These are phyloP conservation scores for Hydrochoerus hydrochaeris DNA, from an alignment of 2,113 vertebrate genomes.

Conservation along the genomic window DNA sequence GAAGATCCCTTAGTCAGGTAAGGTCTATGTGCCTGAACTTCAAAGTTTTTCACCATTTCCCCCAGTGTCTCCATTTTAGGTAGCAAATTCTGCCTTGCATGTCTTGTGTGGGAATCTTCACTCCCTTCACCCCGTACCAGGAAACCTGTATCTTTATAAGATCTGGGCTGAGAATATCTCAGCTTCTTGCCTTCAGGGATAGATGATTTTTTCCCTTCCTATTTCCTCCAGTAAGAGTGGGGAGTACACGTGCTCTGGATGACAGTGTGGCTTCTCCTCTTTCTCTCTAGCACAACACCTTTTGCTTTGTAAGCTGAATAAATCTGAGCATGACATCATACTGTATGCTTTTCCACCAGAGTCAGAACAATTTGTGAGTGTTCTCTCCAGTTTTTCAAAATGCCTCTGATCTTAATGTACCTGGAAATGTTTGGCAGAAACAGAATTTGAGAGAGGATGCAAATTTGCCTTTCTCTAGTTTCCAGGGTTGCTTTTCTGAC, in stretches of 20 bases:
- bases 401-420: neutral
- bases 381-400: neutral
- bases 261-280: fast-evolving
- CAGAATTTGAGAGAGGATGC: too few species aligned
- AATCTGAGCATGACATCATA: neutral
- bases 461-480: neutral
- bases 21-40: neutral
- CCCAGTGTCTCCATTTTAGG: neutral
- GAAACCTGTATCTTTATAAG: neutral
- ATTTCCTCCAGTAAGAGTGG: fast-evolving
- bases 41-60: neutral
- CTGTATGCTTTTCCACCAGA: neutral
- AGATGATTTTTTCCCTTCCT: neutral
- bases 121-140: fast-evolving
- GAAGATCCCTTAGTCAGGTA: neutral
- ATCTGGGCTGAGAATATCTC: neutral
- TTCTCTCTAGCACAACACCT: neutral
- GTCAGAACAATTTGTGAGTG: neutral
- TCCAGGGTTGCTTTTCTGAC: fast-evolving
- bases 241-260: neutral
- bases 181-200: fast-evolving
- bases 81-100: neutral
- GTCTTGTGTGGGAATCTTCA: neutral
- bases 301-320: neutral
- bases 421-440: neutral